phyloP scores from a whole-genome alignment of 1,140 invertebrate species.

The Pseudomyrmex dendroicus region DNA sequence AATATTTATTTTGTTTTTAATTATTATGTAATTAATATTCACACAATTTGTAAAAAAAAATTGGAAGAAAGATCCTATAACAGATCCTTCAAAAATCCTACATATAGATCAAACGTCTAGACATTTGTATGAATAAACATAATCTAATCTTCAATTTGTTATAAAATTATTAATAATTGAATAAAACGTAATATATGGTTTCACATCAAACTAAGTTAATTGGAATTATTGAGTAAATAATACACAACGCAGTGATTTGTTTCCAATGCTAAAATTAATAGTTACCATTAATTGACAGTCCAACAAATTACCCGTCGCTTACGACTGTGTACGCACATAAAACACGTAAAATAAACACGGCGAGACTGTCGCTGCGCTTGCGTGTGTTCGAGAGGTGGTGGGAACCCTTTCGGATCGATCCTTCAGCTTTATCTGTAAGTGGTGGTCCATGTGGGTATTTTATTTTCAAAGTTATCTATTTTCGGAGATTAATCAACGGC shows the following conservation, averaged over 20 bases:
- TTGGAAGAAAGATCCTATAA: no score
- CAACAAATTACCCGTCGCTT: constrained; percentile 50
- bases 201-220: not conserved
- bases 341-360: constrained; percentile 79
- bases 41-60: no score
- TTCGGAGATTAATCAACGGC: constrained; percentile 58
- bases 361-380: constrained; percentile 66
- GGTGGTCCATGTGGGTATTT: constrained; percentile 36
- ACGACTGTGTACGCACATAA: constrained; percentile 70
- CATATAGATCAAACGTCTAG: no score
- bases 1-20: no score
- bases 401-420: constrained; percentile 77
- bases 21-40: no score
- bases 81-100: no score
- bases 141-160: not conserved
- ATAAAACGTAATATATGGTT: not conserved
- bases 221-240: constrained; percentile 3
- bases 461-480: constrained; percentile 4
- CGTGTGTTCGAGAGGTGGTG: constrained; percentile 64
- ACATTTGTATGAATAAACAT: not conserved
- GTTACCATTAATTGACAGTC: constrained; percentile 20
- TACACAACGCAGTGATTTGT: not conserved
- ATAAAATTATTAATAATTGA: constrained; percentile 2
- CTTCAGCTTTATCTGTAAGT: constrained; percentile 75
- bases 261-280: constrained; percentile 12